Evolutionary conservation across 2,888 invertebrate genomes (phyloP), one percentile per base, ranked within the genome.

Genomic region (Marronus borbonicus): DNA sequence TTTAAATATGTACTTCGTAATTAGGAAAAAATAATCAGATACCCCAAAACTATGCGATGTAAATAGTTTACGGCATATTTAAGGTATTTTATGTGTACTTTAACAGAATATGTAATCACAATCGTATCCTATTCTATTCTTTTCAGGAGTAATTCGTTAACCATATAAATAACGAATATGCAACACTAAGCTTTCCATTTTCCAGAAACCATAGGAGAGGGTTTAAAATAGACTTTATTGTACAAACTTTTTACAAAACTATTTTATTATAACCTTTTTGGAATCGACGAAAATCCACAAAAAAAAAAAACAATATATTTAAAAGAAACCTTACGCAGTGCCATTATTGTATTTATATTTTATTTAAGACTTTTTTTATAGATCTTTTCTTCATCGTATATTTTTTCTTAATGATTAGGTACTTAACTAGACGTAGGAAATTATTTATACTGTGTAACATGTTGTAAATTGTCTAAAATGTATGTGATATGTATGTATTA

Each of bases 201-300:
- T 55, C 44, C 65, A 76, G 24, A 76, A 62, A 65, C 69, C 72
- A 81, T 82, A 82, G 82, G 82, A 82, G 82, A 82, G 82, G 81
- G 82, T 80, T 78, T 78, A 76, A 79, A 77, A 82, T 80, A 82
- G 82, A 82, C 82, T 81, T 80, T 74, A 5, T 75, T 64, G 69
- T 60, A 62, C 64, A 77, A 68, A 68, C 52, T 70, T 77, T 77
- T 20, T 68, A 77, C 39, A 44, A 66, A 44, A 44, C 44, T 44
- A 44, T 44, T 44, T 44, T 44, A 44, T 12, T 44, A 44, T 50
- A 49, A 50, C 14, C 69, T 69, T 52, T 52, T 64, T 31, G 12
- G 50, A 76, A 76, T 20, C 69, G 12, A 28, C 20, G 36, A 68
- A 49, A 28, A 68, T 50, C 24, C 12, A 14, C 12, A 10, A 52